phyloP scores from a whole-genome alignment of 2,797 vertebrate species.

The Neopelma chrysocephalum region DNA sequence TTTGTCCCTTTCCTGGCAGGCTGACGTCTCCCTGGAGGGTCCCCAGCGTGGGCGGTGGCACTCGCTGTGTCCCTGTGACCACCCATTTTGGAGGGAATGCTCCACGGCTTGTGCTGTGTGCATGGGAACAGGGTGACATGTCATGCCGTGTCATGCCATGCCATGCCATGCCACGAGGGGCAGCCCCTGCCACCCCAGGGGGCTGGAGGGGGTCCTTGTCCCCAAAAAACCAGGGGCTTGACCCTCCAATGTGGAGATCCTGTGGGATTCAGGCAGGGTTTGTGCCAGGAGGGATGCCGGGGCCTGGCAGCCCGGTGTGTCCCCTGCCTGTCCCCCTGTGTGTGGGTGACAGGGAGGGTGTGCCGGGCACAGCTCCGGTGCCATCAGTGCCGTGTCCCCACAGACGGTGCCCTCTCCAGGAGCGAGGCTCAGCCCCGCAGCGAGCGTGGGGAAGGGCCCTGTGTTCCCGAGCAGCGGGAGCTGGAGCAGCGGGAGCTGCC shows the following conservation, averaged over 20 bases:
- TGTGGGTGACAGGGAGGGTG: background rate
- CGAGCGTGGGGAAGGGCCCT: slow-evolving; percentile 63
- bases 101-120: background rate
- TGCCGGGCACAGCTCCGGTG: background rate
- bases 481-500: slow-evolving; percentile 73
- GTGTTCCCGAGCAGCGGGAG: slow-evolving; percentile 69
- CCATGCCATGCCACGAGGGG: rapidly evolving
- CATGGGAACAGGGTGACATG: background rate
- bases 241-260: background rate
- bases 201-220: background rate
- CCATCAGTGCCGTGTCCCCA: background rate
- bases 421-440: slow-evolving; percentile 52
- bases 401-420: slow-evolving; percentile 57
- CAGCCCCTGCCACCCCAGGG: background rate
- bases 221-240: background rate
- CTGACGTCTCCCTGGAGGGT: rapidly evolving
- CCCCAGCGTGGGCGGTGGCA: background rate
- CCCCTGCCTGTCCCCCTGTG: background rate
- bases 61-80: rapidly evolving
- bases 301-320: background rate
- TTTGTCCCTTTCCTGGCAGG: background rate
- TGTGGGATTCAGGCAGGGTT: rapidly evolving
- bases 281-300: background rate
- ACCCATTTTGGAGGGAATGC: rapidly evolving
- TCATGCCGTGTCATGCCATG: rapidly evolving